phyloP scores from a whole-genome alignment of 2,113 vertebrate genomes.

The Syrrhaptes paradoxus region DNA sequence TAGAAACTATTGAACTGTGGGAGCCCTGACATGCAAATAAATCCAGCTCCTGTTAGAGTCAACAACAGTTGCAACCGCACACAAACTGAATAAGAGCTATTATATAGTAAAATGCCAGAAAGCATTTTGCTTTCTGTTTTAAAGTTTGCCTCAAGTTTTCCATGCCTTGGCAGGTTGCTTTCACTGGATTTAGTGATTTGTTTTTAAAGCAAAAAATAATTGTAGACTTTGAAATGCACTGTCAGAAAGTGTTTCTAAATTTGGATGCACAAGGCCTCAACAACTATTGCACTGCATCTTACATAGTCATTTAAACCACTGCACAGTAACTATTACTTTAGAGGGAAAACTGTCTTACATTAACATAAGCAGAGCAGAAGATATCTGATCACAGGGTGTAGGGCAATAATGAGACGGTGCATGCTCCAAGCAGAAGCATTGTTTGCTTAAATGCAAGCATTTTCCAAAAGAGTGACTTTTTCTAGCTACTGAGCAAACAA shows the following conservation, averaged over 20 bases:
- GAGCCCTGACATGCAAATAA: neutral
- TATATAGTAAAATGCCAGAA: neutral
- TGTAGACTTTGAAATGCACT: neutral
- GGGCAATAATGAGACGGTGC: neutral
- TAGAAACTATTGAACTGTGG: neutral
- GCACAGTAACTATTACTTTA: neutral
- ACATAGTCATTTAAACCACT: neutral
- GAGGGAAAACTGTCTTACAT: neutral
- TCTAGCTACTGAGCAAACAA: neutral
- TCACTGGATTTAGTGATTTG: neutral
- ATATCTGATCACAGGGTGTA: no score
- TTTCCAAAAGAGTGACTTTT: neutral
- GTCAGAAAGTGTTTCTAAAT: neutral
- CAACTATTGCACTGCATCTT: neutral
- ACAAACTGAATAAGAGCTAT: neutral
- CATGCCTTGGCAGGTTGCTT: neutral
- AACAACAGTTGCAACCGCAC: neutral
- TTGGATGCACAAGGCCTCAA: neutral
- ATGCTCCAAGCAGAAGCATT: neutral
- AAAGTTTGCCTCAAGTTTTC: neutral
- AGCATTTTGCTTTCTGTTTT: conserved; percentile 46
- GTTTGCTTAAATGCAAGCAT: neutral
- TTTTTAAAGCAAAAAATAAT: neutral
- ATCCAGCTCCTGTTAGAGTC: neutral
- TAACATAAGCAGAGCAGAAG: neutral